These are phyloP conservation scores for Amiota mariae DNA, from an alignment of 2,888 invertebrate genomes.

Conservation along the genomic window DNA sequence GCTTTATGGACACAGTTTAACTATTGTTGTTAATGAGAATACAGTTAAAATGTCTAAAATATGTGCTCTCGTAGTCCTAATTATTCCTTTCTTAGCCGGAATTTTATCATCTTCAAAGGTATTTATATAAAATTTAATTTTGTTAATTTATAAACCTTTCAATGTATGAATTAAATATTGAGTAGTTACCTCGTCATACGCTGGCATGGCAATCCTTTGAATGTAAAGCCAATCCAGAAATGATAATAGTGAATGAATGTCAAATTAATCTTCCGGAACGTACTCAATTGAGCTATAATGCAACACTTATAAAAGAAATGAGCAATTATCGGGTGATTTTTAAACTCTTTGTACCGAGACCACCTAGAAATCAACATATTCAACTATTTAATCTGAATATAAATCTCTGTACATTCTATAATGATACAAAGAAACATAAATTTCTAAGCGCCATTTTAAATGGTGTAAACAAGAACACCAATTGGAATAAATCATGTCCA, in stretches of 20 bases:
- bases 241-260: background rate
- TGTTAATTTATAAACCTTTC: too few species aligned
- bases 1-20: too few species aligned
- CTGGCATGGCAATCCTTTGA: background rate
- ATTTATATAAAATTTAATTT: too few species aligned
- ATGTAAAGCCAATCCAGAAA: background rate
- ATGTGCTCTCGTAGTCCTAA: too few species aligned
- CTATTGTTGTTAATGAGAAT: too few species aligned
- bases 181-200: background rate
- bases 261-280: background rate
- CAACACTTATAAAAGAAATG: background rate
- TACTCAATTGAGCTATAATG: background rate
- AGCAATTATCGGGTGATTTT: background rate
- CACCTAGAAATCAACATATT: background rate
- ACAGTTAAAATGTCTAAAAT: too few species aligned
- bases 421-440: background rate
- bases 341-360: background rate
- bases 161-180: too few species aligned
- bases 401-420: too few species aligned
- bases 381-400: too few species aligned
- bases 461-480: background rate
- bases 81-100: too few species aligned
- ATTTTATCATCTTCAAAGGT: background rate
- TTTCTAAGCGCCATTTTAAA: background rate
- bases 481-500: conserved; percentile 1